Base-by-base conservation (phyloP, 2,888 invertebrate genomes). In the Sminthurinus aureus region DNA sequence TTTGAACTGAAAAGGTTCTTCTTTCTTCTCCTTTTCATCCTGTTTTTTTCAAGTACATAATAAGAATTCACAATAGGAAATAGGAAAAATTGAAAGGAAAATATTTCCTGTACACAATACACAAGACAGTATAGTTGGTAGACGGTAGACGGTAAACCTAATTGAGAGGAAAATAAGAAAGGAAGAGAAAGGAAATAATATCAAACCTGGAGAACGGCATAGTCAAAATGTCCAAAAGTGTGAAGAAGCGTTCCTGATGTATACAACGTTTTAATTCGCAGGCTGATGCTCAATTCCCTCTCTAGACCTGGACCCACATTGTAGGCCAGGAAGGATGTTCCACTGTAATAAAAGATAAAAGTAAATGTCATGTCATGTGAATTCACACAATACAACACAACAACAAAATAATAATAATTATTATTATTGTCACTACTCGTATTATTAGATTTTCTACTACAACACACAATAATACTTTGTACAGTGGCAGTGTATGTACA, bases 211-310 rank as follows among this genome's bases (percentile, higher is more conserved):
- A 98, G 91, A 87, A 96, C 93, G 89, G 96, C 96, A 90, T 96
- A 97, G 90, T 98, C 98, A 75, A 96, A 93, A 89, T 94, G 94
- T 0, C 98, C 98, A 80, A 94, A 93, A 9, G 95, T 95, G 90
- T 94, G 95, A 93, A 97, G 93, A 71, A 98, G 91, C 89, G 95
- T 95, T 77, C 97, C 98, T 52, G 96, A 94, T 51, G 94, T 93
- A 90, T 96, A 94, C 85, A 95, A 93, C 20, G 98, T 98, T 88
- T 96, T 93, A 86, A 98, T 93, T 86, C 95, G 93, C 88, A 98
- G 90, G 79, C 95, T 93, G 83, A 97, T 91, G 87, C 93, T 93
- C 86, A 98, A 92, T 89, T 95, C 94, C 89, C 95, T 94, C 90
- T 96, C 97, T 74, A 96, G 81, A 82, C 84, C 86, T 1, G 87